Evolutionary conservation across 2,113 vertebrate genomes (phyloP).

Genomic region (Dicentrarchus labrax): DNA sequence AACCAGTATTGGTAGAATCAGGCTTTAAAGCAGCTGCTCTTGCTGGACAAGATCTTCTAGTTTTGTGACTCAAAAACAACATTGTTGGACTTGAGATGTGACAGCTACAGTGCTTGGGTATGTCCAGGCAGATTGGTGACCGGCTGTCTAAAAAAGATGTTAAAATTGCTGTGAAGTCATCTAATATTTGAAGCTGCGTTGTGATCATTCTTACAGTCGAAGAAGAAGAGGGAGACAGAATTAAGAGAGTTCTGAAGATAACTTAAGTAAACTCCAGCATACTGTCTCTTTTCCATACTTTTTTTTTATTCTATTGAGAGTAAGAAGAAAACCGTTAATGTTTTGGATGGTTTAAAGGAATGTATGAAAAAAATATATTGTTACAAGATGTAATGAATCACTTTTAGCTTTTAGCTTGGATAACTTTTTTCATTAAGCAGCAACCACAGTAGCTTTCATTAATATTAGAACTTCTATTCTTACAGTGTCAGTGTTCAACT

Average conservation of each 20-base stretch:
- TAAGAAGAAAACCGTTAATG: not conserved
- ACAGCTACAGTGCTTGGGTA: not conserved
- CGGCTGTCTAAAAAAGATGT: constrained; percentile 38
- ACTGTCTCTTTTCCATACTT: not conserved
- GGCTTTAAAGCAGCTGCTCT: not conserved
- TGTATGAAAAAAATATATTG: not conserved
- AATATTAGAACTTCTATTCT: not conserved
- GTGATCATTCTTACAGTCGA: constrained; percentile 13
- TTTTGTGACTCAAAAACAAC: constrained; percentile 2
- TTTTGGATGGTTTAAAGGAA: not conserved
- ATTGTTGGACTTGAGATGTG: not conserved
- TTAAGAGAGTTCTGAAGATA: not conserved
- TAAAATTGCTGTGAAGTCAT: constrained; percentile 45
- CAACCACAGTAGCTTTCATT: not conserved
- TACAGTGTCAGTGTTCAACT: too few species aligned
- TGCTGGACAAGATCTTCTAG: not conserved
- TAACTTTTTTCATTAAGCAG: not conserved
- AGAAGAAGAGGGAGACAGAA: not conserved
- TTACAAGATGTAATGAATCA: not conserved
- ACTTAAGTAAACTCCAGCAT: not conserved
- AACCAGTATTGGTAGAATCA: not conserved
- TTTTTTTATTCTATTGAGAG: not conserved
- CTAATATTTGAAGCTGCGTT: constrained; percentile 12
- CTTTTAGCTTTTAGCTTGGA: not conserved
- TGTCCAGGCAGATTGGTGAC: constrained; percentile 4